Conservation (phyloP, 2,888 invertebrate species). For the Cepaea hortensis region DNA sequence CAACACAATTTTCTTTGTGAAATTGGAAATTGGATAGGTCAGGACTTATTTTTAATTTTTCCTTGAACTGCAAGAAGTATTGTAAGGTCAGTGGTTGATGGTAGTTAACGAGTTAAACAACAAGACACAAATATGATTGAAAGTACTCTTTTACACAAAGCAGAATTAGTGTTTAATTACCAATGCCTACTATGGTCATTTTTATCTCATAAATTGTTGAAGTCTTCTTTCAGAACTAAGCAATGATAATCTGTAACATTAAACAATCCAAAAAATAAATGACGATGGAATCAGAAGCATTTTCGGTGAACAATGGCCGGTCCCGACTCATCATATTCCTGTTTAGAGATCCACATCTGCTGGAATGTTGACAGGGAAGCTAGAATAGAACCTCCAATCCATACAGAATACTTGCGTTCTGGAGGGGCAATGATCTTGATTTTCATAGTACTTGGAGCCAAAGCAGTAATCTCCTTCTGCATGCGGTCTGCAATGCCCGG, state of each 20-base stretch:
- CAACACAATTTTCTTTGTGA: too few species aligned
- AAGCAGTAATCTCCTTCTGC: slow-evolving; percentile 96
- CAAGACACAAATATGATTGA: too few species aligned
- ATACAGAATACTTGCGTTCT: slow-evolving; percentile 78
- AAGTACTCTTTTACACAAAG: too few species aligned
- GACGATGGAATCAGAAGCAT: slow-evolving; percentile 84
- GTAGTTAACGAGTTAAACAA: too few species aligned
- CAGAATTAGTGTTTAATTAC: neutral
- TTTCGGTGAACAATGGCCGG: slow-evolving; percentile 97
- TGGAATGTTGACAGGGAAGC: slow-evolving; percentile 83
- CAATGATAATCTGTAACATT: slow-evolving; percentile 18
- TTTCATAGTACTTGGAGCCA: slow-evolving; percentile 83
- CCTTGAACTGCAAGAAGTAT: too few species aligned
- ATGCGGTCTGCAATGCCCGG: slow-evolving; percentile 97
- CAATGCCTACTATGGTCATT: neutral
- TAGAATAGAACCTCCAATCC: slow-evolving; percentile 72
- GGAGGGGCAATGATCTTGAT: slow-evolving; percentile 90
- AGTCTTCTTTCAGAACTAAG: slow-evolving; percentile 1
- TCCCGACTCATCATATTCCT: slow-evolving; percentile 94
- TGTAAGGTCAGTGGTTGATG: too few species aligned
- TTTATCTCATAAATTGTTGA: neutral
- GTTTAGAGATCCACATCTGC: slow-evolving; percentile 66
- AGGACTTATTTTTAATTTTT: too few species aligned
- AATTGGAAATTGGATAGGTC: too few species aligned
- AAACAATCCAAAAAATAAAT: slow-evolving; percentile 15